These are phyloP conservation scores for Numida meleagris DNA, from an alignment of 2,113 vertebrate genomes.

Conservation along the genomic window DNA sequence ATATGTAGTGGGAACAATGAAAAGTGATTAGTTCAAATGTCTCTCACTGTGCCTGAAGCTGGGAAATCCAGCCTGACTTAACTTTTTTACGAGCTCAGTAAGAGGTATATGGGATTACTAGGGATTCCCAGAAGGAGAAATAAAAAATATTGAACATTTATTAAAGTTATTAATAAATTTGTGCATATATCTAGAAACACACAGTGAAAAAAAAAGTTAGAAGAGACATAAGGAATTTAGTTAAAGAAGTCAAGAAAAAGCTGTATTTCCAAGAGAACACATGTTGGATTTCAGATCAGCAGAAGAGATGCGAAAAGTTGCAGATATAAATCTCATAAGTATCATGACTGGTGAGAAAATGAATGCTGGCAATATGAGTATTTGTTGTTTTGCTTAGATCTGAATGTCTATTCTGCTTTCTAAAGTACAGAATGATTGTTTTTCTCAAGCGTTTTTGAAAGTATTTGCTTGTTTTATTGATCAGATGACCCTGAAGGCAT, in stretches of 20 bases:
- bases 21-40: neutral
- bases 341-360: neutral
- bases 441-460: neutral
- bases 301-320: neutral
- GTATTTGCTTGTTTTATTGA: neutral
- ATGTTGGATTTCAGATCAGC: neutral
- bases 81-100: neutral
- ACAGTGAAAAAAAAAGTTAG: neutral
- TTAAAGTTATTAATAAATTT: neutral
- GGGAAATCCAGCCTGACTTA: neutral
- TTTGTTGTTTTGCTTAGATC: neutral
- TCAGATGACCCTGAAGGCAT: neutral
- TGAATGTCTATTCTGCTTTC: neutral
- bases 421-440: neutral
- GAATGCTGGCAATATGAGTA: neutral
- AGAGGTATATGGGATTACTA: neutral
- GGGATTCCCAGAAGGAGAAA: neutral
- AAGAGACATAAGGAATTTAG: neutral
- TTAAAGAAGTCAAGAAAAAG: neutral
- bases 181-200: neutral
- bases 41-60: neutral
- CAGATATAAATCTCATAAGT: neutral
- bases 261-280: neutral
- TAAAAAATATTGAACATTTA: neutral
- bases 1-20: neutral